These are phyloP conservation scores for human DNA, from an alignment of 2,113 vertebrate species.

Conservation along the genomic window DNA sequence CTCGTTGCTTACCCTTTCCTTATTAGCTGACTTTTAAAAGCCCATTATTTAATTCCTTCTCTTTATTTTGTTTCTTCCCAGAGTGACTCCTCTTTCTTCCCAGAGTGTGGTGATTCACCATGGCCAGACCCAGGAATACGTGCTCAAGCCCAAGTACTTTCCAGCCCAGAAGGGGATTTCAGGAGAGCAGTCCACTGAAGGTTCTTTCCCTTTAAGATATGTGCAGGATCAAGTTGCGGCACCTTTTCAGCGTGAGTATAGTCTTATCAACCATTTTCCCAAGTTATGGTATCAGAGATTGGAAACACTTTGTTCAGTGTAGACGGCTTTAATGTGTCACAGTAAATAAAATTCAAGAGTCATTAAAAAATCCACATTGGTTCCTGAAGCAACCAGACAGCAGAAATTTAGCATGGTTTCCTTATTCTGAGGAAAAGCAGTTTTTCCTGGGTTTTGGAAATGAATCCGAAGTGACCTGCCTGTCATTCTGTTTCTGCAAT, in stretches of 20 bases:
- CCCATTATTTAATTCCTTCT: background rate
- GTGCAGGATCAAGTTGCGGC: constrained; percentile 83
- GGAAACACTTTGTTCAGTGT: background rate
- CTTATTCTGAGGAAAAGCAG: constrained; percentile 57
- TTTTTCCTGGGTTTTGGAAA: constrained; percentile 47
- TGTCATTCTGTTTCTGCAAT: constrained; percentile 66
- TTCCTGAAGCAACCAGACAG: constrained; percentile 53
- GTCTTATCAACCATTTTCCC: background rate
- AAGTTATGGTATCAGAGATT: background rate
- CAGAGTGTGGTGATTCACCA: constrained; percentile 89
- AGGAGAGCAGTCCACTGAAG: constrained; percentile 87
- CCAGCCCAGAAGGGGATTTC: constrained; percentile 89
- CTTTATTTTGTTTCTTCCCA: constrained; percentile 74
- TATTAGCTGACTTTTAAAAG: constrained; percentile 17
- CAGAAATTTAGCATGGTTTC: background rate
- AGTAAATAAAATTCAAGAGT: constrained; percentile 50
- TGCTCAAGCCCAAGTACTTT: constrained; percentile 94
- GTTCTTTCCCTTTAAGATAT: constrained; percentile 88
- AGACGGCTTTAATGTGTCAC: constrained; percentile 37
- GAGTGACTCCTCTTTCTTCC: constrained; percentile 88
- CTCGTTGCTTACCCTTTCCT: background rate
- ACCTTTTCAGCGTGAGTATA: constrained; percentile 86
- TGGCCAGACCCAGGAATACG: constrained; percentile 91
- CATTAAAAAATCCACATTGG: background rate
- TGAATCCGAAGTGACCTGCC: background rate